Conservation (phyloP, 23 tunicate genomes). For the Halocynthia roretzi region DNA sequence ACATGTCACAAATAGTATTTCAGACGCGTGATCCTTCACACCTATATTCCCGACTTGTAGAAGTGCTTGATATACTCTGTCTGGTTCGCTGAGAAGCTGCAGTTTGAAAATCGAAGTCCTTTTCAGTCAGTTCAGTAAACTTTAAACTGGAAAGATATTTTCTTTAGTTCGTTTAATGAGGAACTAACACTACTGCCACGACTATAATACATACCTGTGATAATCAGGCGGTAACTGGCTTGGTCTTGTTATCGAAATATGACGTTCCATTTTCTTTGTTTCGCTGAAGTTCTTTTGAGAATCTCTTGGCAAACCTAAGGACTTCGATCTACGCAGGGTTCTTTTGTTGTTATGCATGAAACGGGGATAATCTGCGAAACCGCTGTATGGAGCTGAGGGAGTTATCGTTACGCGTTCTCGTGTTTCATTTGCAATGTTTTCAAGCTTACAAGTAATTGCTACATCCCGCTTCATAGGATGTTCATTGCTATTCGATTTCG, state of each 20-base stretch:
- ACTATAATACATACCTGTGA: neutral
- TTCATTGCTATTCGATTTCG: neutral
- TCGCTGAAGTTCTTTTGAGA: too few species aligned
- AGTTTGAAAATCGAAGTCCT: too few species aligned
- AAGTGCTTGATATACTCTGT: neutral
- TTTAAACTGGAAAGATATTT: too few species aligned
- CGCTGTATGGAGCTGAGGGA: neutral
- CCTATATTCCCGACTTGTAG: constrained; percentile 7
- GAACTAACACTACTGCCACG: too few species aligned
- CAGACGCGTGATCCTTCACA: neutral
- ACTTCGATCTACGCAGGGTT: neutral
- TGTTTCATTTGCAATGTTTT: neutral
- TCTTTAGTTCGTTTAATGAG: too few species aligned
- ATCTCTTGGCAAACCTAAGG: neutral
- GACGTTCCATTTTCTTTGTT: too few species aligned
- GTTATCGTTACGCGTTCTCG: too few species aligned
- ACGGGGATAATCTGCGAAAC: neutral
- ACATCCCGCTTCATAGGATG: neutral
- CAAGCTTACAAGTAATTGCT: neutral
- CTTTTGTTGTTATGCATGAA: neutral
- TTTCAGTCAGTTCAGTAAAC: too few species aligned
- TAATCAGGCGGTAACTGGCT: neutral
- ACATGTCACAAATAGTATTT: too few species aligned
- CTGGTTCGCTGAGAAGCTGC: neutral
- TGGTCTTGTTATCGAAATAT: too few species aligned